Conservation (phyloP, 53 echinoderm and acorn worm species). For the Echinometra lucunter region DNA sequence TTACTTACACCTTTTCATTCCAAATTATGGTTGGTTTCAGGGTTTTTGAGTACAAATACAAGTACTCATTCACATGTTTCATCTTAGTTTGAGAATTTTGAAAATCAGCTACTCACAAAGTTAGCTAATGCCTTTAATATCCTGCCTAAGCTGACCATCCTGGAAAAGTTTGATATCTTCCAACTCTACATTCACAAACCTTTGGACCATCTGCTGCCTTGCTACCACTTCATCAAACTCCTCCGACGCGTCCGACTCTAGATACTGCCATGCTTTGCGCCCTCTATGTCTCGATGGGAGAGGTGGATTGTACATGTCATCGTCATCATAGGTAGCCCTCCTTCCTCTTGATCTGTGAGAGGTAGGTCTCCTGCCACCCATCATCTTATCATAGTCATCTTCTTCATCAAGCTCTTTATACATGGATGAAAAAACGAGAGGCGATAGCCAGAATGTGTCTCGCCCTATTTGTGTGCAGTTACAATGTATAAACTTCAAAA, state of each 20-base stretch:
- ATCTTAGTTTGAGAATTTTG: too few relatives aligned
- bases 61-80: too few relatives aligned
- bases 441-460: too few relatives aligned
- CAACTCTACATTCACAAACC: slow-evolving; percentile 44
- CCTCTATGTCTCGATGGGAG: slow-evolving; percentile 60
- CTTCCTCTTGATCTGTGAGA: slow-evolving; percentile 16
- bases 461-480: too few relatives aligned
- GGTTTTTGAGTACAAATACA: too few relatives aligned
- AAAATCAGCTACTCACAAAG: too few relatives aligned
- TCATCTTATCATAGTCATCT: background rate
- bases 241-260: slow-evolving; percentile 86
- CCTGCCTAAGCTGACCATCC: too few relatives aligned
- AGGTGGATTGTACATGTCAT: slow-evolving; percentile 38
- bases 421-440: background rate
- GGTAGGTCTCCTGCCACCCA: background rate
- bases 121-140: too few relatives aligned
- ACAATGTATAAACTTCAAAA: too few relatives aligned
- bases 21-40: too few relatives aligned
- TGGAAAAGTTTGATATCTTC: background rate
- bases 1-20: too few relatives aligned
- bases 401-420: slow-evolving; percentile 14
- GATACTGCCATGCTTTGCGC: slow-evolving; percentile 80
- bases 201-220: slow-evolving; percentile 72
- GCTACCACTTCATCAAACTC: slow-evolving; percentile 75
- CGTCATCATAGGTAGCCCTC: background rate